A percentile compares a stretch with the other conserved stretches of the same genome.
Evolutionary conservation across 2,113 vertebrate genomes (phyloP).

Genomic region (Rhinopithecus roxellana): DNA sequence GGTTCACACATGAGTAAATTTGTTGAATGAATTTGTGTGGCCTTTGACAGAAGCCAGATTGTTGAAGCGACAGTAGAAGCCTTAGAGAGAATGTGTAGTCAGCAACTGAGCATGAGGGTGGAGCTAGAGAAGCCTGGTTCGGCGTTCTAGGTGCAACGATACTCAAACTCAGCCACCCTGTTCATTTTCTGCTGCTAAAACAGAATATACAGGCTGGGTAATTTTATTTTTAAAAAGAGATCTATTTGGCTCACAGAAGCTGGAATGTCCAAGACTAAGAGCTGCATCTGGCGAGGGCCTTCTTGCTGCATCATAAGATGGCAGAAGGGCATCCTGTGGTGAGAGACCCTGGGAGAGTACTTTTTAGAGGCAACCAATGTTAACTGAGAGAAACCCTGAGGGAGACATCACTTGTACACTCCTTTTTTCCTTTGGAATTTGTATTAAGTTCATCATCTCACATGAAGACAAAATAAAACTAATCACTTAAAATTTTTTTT

Average conservation of each 20-base stretch:
- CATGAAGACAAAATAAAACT: background rate
- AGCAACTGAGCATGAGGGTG: background rate
- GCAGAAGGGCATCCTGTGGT: background rate
- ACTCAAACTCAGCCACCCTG: background rate
- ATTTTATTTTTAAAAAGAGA: background rate
- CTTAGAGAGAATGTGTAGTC: background rate
- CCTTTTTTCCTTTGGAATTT: background rate
- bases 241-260: background rate
- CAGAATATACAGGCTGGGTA: background rate
- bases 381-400: background rate
- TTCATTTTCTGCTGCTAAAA: background rate
- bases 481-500: background rate
- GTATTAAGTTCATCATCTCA: background rate
- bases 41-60: background rate
- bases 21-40: background rate
- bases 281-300: background rate
- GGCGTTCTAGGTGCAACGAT: background rate
- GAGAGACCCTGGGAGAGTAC: background rate
- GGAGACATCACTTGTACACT: background rate
- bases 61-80: background rate
- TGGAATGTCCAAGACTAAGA: background rate
- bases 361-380: background rate
- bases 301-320: no score
- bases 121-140: background rate
- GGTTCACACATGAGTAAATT: background rate